Evolutionary conservation across 37 sponge, comb jelly and placozoan genomes (phyloP), one percentile per base, ranked within the genome.

Genomic region (Lycopodina hypogea): DNA sequence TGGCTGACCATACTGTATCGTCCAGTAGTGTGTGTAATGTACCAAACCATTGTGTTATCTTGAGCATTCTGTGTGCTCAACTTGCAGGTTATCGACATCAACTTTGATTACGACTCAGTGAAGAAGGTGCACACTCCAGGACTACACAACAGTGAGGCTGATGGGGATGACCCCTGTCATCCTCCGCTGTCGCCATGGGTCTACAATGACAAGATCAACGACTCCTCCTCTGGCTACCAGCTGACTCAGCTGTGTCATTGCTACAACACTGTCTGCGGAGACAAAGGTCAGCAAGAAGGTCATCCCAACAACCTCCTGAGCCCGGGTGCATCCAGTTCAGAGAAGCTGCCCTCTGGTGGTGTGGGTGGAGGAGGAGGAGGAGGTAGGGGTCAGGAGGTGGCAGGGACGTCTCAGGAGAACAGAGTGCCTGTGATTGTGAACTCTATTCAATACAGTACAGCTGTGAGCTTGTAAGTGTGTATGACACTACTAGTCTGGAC

Each of bases 221-320:
- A 68, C 23, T 32, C 53, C 36, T 30, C n/a, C 1, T 63, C 85
- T 26, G 85, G 85, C 24, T 77, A 77, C 28, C 60, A 84, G 22
- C 71, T 84, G 42, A 32, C 11, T 14, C 84, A 83, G 59, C 77
- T 64, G 1, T 75, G 77, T 76, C 53, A 41, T 22, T 83, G 84
- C 23, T 81, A 39, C 45, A 58, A 81, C 64, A 62, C 39, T 32
- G 40, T 55, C 39, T 29, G 28, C 52, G 64, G n/a, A 12, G 19
- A 24, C 64, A 21, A 21, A 26, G 9, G 24, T 26, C 15, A 15
- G 15, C 15, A 52, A 52, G 53, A n/a, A n/a, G n/a, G n/a, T n/a
- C n/a, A n/a, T n/a, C n/a, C n/a, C n/a, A n/a, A 11, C 19, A 45
- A 45, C 48, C 4, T 4, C 48, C 8, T 4, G 8, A 45, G 9